Evolutionary conservation across 2,888 invertebrate genomes (phyloP), one percentile per base, ranked within the genome.

Genomic region (Pristionchus japonicus): DNA sequence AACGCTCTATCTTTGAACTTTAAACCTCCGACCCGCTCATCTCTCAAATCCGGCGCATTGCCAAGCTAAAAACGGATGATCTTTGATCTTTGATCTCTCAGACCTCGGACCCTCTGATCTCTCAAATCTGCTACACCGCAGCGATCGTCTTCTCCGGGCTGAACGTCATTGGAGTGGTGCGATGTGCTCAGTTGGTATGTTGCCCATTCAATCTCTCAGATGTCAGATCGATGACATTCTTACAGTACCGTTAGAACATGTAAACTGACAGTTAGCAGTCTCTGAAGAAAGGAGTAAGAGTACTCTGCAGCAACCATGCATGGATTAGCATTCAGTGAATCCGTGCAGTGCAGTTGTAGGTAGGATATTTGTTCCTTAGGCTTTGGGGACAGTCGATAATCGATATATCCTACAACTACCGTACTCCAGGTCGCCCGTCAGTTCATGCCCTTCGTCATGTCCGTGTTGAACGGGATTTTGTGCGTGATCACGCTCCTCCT

Each of bases 121-220:
- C 91, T 9, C 92, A 92, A 90, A 85, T 92, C 4, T 91, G 90
- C 86, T 93, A 92, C 88, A 92, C 93, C 0, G 85, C 88, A 6
- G 90, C 91, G 6, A 92, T 92, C 70, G 90, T 90, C 40, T 89
- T 92, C 20, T 89, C 89, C 13, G 92, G 92, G 15, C 82, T 93
- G 52, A 93, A 93, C 52, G 90, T 91, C 70, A 91, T 93, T 4
- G 93, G 93, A 37, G 91, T 91, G 7, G 90, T 91, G 43, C 91
- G 91, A 83, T 91, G 91, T 85, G 92, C 91, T 31, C 91, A 91
- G 85, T 61, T 92, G 90, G 92, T 92, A 49, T 31, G 89, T 47
- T 27, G n/a, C 57, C 27, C 27, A 27, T 64, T 9, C 15, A 47
- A n/a, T n/a, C n/a, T n/a, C n/a, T n/a, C n/a, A n/a, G n/a, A n/a